Evolutionary conservation across 1,140 invertebrate genomes (phyloP).

Genomic region (Bombus cullumanus): DNA sequence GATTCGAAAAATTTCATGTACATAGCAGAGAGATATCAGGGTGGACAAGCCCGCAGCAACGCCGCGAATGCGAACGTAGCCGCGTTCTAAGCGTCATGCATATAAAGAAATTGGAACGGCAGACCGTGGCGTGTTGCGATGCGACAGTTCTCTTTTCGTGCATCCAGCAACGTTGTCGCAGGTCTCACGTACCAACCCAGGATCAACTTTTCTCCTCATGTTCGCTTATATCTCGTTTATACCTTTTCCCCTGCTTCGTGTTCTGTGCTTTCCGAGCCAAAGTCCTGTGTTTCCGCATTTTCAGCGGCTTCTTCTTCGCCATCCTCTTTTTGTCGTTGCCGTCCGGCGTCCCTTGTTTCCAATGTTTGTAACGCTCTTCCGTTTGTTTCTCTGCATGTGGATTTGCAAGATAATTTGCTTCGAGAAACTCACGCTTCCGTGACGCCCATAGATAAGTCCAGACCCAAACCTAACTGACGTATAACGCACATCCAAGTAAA

Average conservation of each 20-base stretch:
- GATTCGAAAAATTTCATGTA: conserved; percentile 42
- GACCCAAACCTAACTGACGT: no score
- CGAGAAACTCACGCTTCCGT: not conserved
- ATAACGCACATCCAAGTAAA: no score
- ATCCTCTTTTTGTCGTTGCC: not conserved
- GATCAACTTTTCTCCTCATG: conserved; percentile 17
- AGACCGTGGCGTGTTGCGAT: not conserved
- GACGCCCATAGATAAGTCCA: no score
- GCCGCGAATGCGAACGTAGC: conserved; percentile 1
- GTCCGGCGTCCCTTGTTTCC: not conserved
- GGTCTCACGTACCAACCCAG: conserved; percentile 16
- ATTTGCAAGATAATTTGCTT: conserved; percentile 14
- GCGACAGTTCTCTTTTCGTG: not conserved
- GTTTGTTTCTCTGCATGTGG: not conserved
- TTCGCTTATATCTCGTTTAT: conserved; percentile 18
- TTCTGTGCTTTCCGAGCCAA: not conserved
- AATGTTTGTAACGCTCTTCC: not conserved
- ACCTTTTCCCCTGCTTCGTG: not conserved
- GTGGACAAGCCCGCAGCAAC: conserved; percentile 28
- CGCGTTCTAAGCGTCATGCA: conserved; percentile 31
- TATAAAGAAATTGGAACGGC: conserved; percentile 48
- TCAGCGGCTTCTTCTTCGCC: conserved; percentile 18
- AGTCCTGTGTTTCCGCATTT: conserved; percentile 17
- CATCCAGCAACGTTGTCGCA: not conserved
- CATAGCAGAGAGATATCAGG: conserved; percentile 12